Evolutionary conservation across 2,113 vertebrate species (phyloP).

Genomic region (Mastomys natalensis): DNA sequence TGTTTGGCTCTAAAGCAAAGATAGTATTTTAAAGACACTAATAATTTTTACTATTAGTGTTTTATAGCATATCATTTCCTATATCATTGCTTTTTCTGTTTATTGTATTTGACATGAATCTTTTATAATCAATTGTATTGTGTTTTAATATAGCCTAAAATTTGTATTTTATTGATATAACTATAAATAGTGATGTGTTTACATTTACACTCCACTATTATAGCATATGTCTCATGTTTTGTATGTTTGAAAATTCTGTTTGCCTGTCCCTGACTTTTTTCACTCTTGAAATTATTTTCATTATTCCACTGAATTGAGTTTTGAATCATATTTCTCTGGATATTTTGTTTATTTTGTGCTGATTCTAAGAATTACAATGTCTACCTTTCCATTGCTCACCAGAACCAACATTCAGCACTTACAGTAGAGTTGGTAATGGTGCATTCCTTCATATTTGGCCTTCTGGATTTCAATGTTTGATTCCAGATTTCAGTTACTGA

Average conservation of each 20-base stretch:
- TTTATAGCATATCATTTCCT: background rate
- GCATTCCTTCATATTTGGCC: background rate
- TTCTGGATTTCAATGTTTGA: background rate
- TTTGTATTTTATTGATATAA: background rate
- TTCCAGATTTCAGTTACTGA: background rate
- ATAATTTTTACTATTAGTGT: background rate
- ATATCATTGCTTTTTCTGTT: background rate
- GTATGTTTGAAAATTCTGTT: background rate
- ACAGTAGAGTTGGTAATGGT: background rate
- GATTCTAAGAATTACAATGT: background rate
- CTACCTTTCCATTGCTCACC: background rate
- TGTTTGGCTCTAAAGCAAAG: background rate
- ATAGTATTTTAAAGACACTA: background rate
- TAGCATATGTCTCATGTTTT: background rate
- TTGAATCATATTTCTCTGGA: background rate
- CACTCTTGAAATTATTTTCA: background rate
- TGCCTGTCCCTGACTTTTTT: background rate
- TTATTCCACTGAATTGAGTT: background rate
- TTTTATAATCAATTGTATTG: background rate
- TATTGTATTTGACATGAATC: background rate
- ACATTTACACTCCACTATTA: background rate
- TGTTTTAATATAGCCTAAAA: background rate
- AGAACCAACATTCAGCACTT: slow-evolving; percentile 13
- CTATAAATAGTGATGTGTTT: background rate
- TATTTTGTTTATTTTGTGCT: background rate